A percentile compares a stretch with the other conserved stretches of the same genome.
Evolutionary conservation across 53 echinoderm and acorn worm species (phyloP).

Genomic region (Apostichopus leukothele): DNA sequence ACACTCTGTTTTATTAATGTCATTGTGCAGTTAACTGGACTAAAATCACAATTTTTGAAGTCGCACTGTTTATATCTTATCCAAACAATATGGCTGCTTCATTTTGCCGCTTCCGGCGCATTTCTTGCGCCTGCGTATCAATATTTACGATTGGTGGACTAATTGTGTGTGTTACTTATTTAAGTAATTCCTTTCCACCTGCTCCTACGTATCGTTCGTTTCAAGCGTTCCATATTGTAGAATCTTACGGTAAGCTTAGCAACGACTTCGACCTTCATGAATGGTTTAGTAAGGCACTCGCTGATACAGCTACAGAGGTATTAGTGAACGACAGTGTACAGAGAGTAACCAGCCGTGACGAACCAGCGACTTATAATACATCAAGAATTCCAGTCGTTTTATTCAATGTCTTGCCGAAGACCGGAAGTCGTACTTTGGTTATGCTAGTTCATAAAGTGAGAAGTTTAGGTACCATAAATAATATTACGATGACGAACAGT

Average conservation of each 20-base stretch:
- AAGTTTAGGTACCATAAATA: neutral
- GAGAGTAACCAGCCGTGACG: neutral
- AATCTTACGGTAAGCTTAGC: neutral
- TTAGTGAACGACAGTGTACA: neutral
- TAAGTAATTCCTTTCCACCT: neutral
- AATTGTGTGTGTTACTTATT: neutral
- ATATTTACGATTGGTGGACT: neutral
- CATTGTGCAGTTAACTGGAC: no score
- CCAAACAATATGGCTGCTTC: neutral
- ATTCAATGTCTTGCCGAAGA: neutral
- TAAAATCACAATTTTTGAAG: no score
- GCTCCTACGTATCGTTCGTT: neutral
- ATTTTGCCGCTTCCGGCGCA: neutral
- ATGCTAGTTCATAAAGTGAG: conserved; percentile 5
- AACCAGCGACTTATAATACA: neutral
- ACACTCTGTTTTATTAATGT: no score
- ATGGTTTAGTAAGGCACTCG: neutral
- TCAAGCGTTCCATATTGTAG: neutral
- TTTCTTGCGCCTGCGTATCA: neutral
- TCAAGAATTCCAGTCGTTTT: neutral
- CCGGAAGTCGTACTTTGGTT: neutral
- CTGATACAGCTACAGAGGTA: neutral
- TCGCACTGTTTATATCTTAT: neutral
- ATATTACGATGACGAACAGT: neutral
- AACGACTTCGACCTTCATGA: neutral